Percentiles rank a stretch among this genome's conserved stretches.
These are phyloP conservation scores for Astreopora myriophthalma DNA, from an alignment of 64 coral and sea anemone species.

Conservation along the genomic window DNA sequence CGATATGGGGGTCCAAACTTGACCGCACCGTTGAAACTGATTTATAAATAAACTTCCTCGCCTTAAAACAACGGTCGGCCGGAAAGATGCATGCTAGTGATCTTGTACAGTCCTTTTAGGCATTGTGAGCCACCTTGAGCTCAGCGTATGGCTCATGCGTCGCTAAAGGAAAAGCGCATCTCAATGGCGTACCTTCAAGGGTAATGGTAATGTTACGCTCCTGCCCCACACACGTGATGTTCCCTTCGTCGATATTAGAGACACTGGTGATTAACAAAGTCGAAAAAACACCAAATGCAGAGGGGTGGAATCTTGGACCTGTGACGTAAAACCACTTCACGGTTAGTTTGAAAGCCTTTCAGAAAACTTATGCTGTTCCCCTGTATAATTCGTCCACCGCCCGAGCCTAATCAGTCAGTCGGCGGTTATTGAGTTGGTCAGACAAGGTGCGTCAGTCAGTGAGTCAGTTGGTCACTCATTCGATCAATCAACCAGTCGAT, in stretches of 20 bases:
- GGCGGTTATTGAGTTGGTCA: too few relatives aligned
- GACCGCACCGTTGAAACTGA: neutral
- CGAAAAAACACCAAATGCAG: neutral
- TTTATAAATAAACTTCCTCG: neutral
- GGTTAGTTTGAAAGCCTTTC: too few relatives aligned
- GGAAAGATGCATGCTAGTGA: too few relatives aligned
- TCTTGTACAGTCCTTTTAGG: too few relatives aligned
- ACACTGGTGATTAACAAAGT: neutral
- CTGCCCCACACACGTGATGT: constrained; percentile 5
- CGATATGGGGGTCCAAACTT: neutral
- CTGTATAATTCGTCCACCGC: too few relatives aligned
- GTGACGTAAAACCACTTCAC: neutral
- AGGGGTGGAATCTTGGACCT: neutral
- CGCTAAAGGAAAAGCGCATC: neutral
- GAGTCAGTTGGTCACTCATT: neutral
- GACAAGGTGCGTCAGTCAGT: too few relatives aligned
- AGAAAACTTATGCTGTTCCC: too few relatives aligned
- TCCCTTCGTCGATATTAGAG: neutral
- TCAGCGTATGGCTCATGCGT: neutral
- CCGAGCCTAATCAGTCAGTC: too few relatives aligned
- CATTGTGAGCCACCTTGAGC: neutral
- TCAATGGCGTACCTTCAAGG: neutral
- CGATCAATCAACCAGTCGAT: neutral
- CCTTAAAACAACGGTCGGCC: too few relatives aligned
- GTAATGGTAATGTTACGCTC: constrained; percentile 2